phyloP scores from a whole-genome alignment of 2,888 invertebrate species.

The Heliconius erato region DNA sequence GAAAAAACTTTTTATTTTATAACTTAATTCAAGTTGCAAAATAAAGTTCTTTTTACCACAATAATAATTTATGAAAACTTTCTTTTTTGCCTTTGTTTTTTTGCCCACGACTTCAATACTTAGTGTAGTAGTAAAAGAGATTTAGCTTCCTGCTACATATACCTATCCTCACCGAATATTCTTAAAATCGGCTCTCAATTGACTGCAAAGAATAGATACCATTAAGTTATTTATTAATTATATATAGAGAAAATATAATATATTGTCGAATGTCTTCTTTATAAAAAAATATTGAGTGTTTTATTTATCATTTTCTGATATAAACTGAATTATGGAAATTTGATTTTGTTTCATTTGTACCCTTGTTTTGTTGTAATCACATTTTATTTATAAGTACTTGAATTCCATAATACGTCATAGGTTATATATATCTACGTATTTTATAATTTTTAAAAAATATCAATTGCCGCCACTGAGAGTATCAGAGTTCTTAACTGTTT shows the following conservation, averaged over 20 bases:
- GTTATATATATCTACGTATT: too few relatives aligned
- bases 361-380: not conserved
- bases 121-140: not conserved
- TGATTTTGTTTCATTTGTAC: not conserved
- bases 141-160: not conserved
- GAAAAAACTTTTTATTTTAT: too few relatives aligned
- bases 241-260: constrained; percentile 29
- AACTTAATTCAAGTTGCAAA: too few relatives aligned
- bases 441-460: not conserved
- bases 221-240: constrained; percentile 28
- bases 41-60: too few relatives aligned
- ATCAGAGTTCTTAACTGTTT: too few relatives aligned
- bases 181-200: not conserved
- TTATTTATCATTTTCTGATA: constrained; percentile 24
- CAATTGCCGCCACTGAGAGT: not conserved
- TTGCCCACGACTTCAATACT: not conserved
- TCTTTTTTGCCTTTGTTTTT: not conserved
- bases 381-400: not conserved
- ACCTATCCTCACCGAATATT: not conserved
- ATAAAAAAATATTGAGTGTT: constrained; percentile 26
- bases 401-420: too few relatives aligned
- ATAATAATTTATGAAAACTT: not conserved
- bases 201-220: not conserved
- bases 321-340: constrained; percentile 15
- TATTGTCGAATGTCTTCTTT: constrained; percentile 23